Conservation (phyloP, 2,888 invertebrate genomes). For the Polydrusus pterygomalis region DNA sequence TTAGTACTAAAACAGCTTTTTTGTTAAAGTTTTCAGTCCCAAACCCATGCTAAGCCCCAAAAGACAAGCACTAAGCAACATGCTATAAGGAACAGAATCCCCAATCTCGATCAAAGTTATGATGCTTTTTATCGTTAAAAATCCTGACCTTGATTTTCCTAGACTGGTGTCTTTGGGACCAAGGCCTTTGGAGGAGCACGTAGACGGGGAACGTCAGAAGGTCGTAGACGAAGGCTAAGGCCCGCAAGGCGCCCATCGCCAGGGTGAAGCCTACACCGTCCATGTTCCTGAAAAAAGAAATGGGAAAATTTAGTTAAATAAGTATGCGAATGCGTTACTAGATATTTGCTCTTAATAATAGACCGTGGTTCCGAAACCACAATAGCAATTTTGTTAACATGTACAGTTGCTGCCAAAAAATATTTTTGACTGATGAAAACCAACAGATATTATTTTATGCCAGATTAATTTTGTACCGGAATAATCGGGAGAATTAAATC, state of each 20-base stretch:
- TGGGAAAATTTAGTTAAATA: not conserved
- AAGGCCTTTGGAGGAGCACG: conserved; percentile 89
- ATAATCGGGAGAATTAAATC: too few species aligned
- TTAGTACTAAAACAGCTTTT: too few species aligned
- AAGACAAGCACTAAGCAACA: conserved; percentile 6
- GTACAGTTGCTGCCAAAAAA: too few species aligned
- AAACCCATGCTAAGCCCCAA: not conserved
- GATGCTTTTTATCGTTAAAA: conserved; percentile 3
- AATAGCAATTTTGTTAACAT: too few species aligned
- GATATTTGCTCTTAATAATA: too few species aligned
- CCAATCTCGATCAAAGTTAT: not conserved
- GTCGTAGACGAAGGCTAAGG: conserved; percentile 90
- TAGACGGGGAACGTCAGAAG: conserved; percentile 93
- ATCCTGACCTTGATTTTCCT: conserved; percentile 83
- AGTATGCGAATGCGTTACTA: too few species aligned
- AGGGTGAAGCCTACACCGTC: conserved; percentile 77
- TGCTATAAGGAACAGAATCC: conserved; percentile 10
- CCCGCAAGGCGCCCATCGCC: conserved; percentile 85
- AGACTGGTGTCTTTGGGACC: conserved; percentile 86
- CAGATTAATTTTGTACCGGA: too few species aligned
- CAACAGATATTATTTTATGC: too few species aligned
- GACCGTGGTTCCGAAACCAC: too few species aligned
- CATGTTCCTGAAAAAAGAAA: conserved; percentile 74
- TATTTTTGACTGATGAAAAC: too few species aligned
- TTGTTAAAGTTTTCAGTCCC: too few species aligned